phyloP scores from a whole-genome alignment of 2,888 invertebrate species.

The Tetragonisca angustula region DNA sequence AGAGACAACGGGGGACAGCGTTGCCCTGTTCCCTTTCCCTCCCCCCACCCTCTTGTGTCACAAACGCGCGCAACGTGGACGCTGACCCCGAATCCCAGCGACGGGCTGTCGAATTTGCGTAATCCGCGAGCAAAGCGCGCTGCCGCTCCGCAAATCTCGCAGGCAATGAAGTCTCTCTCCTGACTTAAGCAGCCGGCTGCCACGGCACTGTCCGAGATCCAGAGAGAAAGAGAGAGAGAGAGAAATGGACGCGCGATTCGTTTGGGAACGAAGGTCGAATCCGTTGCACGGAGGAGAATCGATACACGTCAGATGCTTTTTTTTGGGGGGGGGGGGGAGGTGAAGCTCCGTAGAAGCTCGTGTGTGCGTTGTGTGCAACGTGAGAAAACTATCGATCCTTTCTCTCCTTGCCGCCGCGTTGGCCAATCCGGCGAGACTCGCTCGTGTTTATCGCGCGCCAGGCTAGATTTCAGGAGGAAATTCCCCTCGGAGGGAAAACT shows the following conservation, averaged over 20 bases:
- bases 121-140: conserved; percentile 53
- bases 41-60: neutral
- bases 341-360: too few relatives aligned
- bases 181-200: conserved; percentile 47
- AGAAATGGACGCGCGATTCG: neutral
- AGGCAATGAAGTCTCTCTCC: conserved; percentile 43
- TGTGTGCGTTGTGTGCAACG: neutral
- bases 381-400: neutral
- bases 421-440: neutral
- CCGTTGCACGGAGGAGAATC: conserved; percentile 30
- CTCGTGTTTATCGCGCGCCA: neutral
- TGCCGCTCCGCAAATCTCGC: conserved; percentile 39
- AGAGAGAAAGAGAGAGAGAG: neutral
- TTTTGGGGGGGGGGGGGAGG: too few relatives aligned
- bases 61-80: neutral
- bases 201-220: conserved; percentile 28
- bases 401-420: neutral
- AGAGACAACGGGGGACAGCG: too few relatives aligned
- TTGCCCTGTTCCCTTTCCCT: neutral
- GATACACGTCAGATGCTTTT: too few relatives aligned
- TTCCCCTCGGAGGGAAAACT: neutral
- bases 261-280: conserved; percentile 19
- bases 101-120: conserved; percentile 46
- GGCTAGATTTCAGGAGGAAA: neutral
- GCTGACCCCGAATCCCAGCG: conserved; percentile 14